Conservation (phyloP, 1,140 invertebrate genomes). For the Eupeodes corollae region DNA sequence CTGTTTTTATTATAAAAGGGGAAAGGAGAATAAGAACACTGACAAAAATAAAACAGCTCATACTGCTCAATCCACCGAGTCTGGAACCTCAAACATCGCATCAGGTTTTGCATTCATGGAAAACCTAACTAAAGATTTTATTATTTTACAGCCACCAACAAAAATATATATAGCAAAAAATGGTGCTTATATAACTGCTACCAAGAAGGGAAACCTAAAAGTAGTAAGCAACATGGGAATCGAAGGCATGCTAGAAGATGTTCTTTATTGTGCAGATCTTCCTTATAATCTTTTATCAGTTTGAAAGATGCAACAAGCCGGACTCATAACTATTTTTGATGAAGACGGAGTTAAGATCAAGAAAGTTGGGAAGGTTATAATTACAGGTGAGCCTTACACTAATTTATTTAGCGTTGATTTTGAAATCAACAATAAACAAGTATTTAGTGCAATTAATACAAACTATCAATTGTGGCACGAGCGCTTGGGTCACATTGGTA, state of each 20-base stretch:
- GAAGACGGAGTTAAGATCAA: slow-evolving; percentile 15
- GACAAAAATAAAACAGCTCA: slow-evolving; percentile 8
- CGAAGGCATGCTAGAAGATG: slow-evolving; percentile 5
- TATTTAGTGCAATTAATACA: slow-evolving; percentile 8
- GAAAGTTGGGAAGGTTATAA: slow-evolving; percentile 7
- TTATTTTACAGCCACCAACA: background rate
- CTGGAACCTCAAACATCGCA: slow-evolving; percentile 1
- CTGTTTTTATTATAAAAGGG: slow-evolving; percentile 17
- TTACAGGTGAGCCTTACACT: slow-evolving; percentile 7
- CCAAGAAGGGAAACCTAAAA: slow-evolving; percentile 4
- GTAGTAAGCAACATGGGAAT: slow-evolving; percentile 4
- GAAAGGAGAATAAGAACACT: slow-evolving; percentile 1
- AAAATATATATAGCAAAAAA: slow-evolving; percentile 11
- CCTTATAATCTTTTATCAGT: slow-evolving; percentile 11
- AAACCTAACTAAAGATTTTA: slow-evolving; percentile 7
- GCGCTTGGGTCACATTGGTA: slow-evolving; percentile 30
- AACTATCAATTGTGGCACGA: slow-evolving; percentile 32
- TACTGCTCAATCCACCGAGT: no score
- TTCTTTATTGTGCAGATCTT: slow-evolving; percentile 7
- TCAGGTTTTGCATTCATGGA: slow-evolving; percentile 9
- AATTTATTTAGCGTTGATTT: slow-evolving; percentile 11
- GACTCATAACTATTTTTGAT: slow-evolving; percentile 9
- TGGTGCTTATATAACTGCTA: slow-evolving; percentile 10
- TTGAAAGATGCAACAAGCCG: slow-evolving; percentile 9
- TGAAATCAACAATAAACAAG: slow-evolving; percentile 9